Evolutionary conservation across 2,113 vertebrate genomes (phyloP).

Genomic region (Semicossyphus pulcher): DNA sequence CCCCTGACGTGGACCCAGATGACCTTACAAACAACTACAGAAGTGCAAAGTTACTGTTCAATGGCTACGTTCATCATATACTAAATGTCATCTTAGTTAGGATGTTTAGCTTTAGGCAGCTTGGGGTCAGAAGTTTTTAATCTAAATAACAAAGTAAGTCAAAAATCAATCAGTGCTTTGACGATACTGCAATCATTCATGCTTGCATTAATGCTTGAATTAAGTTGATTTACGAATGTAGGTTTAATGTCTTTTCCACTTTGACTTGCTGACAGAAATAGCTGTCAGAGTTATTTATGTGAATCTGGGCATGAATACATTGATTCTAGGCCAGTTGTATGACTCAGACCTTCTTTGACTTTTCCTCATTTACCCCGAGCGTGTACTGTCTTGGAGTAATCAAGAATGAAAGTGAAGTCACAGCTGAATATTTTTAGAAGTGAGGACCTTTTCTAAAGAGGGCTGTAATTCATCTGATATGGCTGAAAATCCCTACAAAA

Average conservation of each 20-base stretch:
- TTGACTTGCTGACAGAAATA: constrained; percentile 8
- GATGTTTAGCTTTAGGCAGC: no score
- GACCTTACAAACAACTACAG: no score
- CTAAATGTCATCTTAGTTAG: no score
- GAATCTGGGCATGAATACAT: constrained; percentile 36
- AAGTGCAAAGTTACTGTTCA: no score
- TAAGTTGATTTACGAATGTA: neutral
- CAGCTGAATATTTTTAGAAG: constrained; percentile 59
- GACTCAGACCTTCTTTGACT: constrained; percentile 48
- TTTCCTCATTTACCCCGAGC: constrained; percentile 39
- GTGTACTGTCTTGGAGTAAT: constrained; percentile 37
- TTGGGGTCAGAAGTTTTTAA: no score
- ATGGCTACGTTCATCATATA: no score
- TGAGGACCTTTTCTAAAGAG: constrained; percentile 46
- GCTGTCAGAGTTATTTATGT: constrained; percentile 46
- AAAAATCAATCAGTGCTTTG: no score
- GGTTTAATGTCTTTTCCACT: neutral
- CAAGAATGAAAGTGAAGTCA: constrained; percentile 22
- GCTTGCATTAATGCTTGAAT: no score
- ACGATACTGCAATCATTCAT: no score
- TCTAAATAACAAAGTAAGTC: no score
- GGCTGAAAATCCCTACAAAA: constrained; percentile 56
- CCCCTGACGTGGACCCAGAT: no score
- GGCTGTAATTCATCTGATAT: constrained; percentile 50
- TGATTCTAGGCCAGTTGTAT: constrained; percentile 43